Evolutionary conservation across 2,113 vertebrate genomes (phyloP), one percentile per base, ranked within the genome.

Genomic region (Sterrhoptilus dennistouni): DNA sequence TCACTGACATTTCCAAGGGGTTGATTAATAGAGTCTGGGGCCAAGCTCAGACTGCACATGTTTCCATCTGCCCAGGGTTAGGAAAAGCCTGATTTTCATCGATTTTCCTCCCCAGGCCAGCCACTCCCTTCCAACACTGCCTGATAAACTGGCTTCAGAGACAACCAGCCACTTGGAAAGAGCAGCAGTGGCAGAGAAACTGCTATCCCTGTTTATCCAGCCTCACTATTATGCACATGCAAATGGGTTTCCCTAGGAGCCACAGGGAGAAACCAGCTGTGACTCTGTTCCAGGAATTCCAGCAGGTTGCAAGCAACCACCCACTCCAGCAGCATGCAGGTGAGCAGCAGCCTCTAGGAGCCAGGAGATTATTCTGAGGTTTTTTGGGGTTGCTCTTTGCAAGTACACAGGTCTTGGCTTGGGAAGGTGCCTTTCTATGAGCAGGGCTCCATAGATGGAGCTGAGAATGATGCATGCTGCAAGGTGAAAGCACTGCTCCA

Each of bases 131-230:
- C 94, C 83, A 83, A 83, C 57, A 11, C 65, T 91, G 95, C 95
- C 61, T 93, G 95, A 96, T 95, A 94, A 96, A 97, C 95, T 96
- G 94, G 95, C 96, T 97, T 90, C 57, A 53, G 89, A 97, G 64
- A 94, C 96, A 94, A 89, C 77, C 82, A 90, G 50, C 64, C 25
- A 8, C 87, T 83, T 74, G 54, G 76, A 87, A 95, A 79, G 56
- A 79, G 64, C 82, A 72, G 70, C 91, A 69, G 69, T 1, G 1
- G 85, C 82, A 95, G 65, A 87, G 94, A 86, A 82, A 77, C 65
- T 68, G 89, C 64, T 84, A 77, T 81, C 95, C 90, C 82, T 90
- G 85, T 82, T 91, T 77, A 92, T 56, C 92, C 80, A 0, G 87
- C 95, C 91, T 47, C 0, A 1, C 71, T 74, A 45, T 78, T 77